These are phyloP conservation scores for Cassiopea xamachana DNA, from an alignment of 30 jellyfish, hydroid and myxozoan genomes.

Conservation along the genomic window DNA sequence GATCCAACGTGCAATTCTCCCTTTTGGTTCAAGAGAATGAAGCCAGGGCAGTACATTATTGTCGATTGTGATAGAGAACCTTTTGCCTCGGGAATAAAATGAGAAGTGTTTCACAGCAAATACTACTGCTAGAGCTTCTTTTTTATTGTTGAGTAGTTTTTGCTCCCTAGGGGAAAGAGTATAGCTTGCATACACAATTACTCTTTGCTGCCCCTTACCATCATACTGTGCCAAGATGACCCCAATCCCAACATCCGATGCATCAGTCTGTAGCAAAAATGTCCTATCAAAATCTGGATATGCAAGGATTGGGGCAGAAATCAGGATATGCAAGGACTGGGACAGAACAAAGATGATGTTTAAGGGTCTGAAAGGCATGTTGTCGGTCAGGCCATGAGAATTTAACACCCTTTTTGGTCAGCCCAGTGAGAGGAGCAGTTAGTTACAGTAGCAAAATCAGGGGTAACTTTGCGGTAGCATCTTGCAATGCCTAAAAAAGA, in stretches of 20 bases:
- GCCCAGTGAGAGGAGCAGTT: conserved; percentile 42
- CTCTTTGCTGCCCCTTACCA: conserved; percentile 16
- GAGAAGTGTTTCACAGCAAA: conserved; percentile 6
- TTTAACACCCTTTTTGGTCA: not conserved
- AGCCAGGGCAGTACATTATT: conserved; percentile 76
- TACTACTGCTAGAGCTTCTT: conserved; percentile 64
- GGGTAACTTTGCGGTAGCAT: conserved; percentile 49
- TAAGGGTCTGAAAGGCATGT: conserved; percentile 36
- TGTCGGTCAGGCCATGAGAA: not conserved
- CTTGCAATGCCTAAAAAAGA: conserved; percentile 65
- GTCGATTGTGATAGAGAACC: conserved; percentile 47
- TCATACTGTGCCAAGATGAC: conserved; percentile 38
- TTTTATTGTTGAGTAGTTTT: conserved; percentile 9
- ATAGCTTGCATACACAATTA: conserved; percentile 52
- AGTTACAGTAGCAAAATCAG: conserved; percentile 45
- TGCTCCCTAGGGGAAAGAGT: conserved; percentile 26
- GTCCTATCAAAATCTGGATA: conserved; percentile 32
- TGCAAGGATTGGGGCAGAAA: not conserved
- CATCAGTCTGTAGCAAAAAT: conserved; percentile 7
- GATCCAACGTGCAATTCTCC: conserved; percentile 74
- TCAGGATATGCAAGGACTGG: conserved; percentile 4
- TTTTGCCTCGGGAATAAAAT: conserved; percentile 40
- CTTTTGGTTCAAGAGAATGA: conserved; percentile 62
- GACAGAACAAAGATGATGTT: conserved; percentile 32
- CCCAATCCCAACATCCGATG: conserved; percentile 1